phyloP scores from a whole-genome alignment of 2,888 invertebrate species.

The Euproctis similis region DNA sequence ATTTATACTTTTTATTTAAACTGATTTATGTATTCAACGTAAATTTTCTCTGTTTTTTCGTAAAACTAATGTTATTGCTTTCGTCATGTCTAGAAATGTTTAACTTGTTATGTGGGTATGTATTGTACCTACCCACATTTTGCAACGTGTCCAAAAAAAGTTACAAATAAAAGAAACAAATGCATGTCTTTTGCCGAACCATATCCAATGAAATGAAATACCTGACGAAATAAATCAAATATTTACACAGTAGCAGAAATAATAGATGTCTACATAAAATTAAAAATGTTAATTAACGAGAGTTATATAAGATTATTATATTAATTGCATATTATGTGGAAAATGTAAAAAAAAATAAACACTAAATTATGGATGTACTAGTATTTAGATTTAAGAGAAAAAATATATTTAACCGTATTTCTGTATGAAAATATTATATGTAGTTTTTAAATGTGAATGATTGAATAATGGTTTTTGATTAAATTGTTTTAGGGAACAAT shows the following conservation, averaged over 20 bases:
- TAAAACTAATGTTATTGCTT: conserved; percentile 21
- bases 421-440: conserved; percentile 77
- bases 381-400: conserved; percentile 63
- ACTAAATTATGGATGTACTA: conserved; percentile 65
- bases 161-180: conserved; percentile 12
- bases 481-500: conserved; percentile 66
- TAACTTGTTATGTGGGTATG: conserved; percentile 25
- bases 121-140: too few species aligned
- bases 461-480: conserved; percentile 71
- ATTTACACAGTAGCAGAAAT: conserved; percentile 56
- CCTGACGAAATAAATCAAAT: conserved; percentile 56
- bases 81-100: conserved; percentile 17
- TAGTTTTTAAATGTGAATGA: conserved; percentile 75
- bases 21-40: conserved; percentile 8
- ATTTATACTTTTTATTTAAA: conserved; percentile 10
- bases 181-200: conserved; percentile 31
- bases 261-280: conserved; percentile 39
- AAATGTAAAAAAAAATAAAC: conserved; percentile 58
- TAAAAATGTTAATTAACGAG: conserved; percentile 41
- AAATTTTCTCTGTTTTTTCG: too few species aligned
- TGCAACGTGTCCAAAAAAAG: conserved; percentile 2
- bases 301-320: conserved; percentile 61
- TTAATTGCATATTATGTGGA: conserved; percentile 64
- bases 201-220: conserved; percentile 68
- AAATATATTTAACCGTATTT: conserved; percentile 76